phyloP scores from a whole-genome alignment of 2,797 vertebrate genomes.

The Phoxinus dragarum region DNA sequence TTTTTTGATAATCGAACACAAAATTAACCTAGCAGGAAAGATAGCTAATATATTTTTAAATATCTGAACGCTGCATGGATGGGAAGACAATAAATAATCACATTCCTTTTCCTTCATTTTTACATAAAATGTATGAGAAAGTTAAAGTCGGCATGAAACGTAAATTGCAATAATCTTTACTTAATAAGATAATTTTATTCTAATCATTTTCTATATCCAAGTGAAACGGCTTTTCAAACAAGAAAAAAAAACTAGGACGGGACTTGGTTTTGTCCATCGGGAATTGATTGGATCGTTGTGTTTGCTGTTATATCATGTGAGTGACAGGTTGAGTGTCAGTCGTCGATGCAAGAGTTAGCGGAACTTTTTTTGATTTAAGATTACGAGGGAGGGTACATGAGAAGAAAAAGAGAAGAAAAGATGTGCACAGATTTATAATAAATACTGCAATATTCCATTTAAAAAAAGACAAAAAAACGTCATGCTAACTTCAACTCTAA shows the following conservation, averaged over 20 bases:
- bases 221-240: not conserved
- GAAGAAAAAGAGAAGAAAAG: too few relatives aligned
- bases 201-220: not conserved
- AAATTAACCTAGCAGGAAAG: not conserved
- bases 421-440: not conserved
- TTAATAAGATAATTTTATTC: not conserved
- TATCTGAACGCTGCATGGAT: not conserved
- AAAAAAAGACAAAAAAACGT: not conserved
- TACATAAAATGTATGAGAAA: not conserved
- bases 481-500: not conserved
- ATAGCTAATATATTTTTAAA: not conserved
- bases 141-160: not conserved
- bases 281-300: not conserved
- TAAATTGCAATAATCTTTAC: not conserved
- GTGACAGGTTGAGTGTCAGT: too few relatives aligned
- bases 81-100: not conserved
- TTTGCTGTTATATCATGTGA: too few relatives aligned
- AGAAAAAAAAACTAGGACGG: not conserved
- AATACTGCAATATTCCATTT: not conserved
- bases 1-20: not conserved
- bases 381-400: not conserved
- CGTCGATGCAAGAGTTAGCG: too few relatives aligned
- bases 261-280: not conserved
- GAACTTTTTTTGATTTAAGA: too few relatives aligned
- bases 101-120: not conserved